Conservation (phyloP, 2,113 vertebrate genomes). For the Vimba vimba region DNA sequence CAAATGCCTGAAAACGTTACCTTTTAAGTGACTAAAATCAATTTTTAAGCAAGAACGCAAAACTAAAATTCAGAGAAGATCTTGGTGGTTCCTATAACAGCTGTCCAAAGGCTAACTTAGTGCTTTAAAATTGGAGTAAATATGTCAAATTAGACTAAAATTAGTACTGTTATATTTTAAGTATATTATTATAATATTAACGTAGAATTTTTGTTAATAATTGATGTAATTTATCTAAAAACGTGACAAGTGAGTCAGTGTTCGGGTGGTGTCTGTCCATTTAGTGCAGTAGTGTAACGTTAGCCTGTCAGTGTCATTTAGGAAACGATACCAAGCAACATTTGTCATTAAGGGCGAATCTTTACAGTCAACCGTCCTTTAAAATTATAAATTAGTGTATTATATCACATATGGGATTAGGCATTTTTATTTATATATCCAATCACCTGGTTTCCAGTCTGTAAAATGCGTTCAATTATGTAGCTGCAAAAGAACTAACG, state of each 20-base stretch:
- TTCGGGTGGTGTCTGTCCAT: slow-evolving; percentile 1
- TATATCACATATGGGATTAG: not conserved
- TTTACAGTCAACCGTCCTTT: not conserved
- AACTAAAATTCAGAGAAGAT: not conserved
- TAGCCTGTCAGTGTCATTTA: slow-evolving; percentile 17
- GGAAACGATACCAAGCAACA: not conserved
- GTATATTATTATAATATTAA: not conserved
- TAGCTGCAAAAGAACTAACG: not conserved
- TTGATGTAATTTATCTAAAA: no score
- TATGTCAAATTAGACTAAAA: not conserved
- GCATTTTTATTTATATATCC: not conserved
- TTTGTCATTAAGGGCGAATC: not conserved
- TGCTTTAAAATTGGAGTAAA: not conserved
- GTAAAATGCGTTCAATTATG: not conserved
- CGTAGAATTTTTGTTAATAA: not conserved
- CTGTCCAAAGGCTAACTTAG: not conserved
- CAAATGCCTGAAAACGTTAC: not conserved
- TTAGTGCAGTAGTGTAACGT: not conserved
- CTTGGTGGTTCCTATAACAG: not conserved
- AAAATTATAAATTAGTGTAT: not conserved
- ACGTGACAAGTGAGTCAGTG: not conserved
- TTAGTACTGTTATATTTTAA: not conserved
- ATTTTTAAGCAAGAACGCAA: not conserved
- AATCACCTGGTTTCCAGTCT: not conserved
- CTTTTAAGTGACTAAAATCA: not conserved